These are phyloP conservation scores for Ptychoptera albimana DNA, from an alignment of 2,888 invertebrate genomes.

Conservation along the genomic window DNA sequence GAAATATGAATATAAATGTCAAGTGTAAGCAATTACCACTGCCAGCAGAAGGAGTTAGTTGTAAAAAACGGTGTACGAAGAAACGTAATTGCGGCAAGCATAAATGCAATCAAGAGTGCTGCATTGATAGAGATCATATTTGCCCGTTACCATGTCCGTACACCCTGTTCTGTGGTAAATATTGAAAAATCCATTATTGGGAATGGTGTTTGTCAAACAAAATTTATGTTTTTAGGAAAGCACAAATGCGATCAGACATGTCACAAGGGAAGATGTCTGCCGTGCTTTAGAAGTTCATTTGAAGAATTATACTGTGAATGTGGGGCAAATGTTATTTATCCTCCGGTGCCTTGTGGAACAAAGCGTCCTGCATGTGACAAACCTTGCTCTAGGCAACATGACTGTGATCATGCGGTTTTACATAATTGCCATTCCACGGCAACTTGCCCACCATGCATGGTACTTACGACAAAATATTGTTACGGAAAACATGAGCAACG, in stretches of 20 bases:
- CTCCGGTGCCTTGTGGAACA: constrained; percentile 88
- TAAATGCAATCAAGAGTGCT: constrained; percentile 80
- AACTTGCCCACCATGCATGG: constrained; percentile 70
- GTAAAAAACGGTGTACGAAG: constrained; percentile 83
- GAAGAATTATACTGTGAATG: constrained; percentile 86
- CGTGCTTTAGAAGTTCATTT: constrained; percentile 64
- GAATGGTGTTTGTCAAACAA: background rate
- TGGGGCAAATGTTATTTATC: constrained; percentile 68
- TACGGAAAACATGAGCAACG: constrained; percentile 69
- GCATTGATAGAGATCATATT: constrained; percentile 70
- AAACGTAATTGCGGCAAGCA: constrained; percentile 74
- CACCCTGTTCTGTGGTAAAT: constrained; percentile 58
- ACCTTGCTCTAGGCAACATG: constrained; percentile 58
- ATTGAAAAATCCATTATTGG: background rate
- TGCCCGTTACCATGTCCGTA: constrained; percentile 73
- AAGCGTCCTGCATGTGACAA: constrained; percentile 64
- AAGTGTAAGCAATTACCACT: constrained; percentile 55
- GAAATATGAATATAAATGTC: constrained; percentile 66
- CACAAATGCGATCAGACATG: constrained; percentile 83
- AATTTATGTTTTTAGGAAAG: constrained; percentile 18
- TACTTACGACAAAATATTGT: constrained; percentile 72
- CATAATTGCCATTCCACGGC: constrained; percentile 67
- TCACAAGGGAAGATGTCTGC: constrained; percentile 70
- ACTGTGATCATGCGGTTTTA: constrained; percentile 67
- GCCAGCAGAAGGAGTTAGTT: constrained; percentile 57